A percentile compares a stretch with the other conserved stretches of the same genome.
Evolutionary conservation across 2,113 vertebrate species (phyloP).

Genomic region (Channa maculata): DNA sequence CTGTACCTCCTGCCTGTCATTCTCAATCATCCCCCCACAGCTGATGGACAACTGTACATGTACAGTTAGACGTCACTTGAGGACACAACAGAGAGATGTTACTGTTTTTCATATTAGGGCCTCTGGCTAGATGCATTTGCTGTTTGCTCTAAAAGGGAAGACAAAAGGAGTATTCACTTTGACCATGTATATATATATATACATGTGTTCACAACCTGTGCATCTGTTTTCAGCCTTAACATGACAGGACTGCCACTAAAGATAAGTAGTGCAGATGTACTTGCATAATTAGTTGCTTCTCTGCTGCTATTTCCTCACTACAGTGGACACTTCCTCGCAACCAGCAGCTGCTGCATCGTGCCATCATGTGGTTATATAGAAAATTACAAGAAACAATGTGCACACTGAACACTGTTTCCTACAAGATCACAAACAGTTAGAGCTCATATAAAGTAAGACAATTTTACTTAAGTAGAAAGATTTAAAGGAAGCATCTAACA

Average conservation of each 20-base stretch:
- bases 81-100: neutral
- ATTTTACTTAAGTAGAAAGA: too few species aligned
- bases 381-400: neutral
- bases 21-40: conserved; percentile 19
- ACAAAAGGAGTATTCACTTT: neutral
- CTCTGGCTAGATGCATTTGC: neutral
- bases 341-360: conserved; percentile 23
- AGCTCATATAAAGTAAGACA: neutral
- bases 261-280: conserved; percentile 27
- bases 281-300: neutral
- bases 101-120: neutral
- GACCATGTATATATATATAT: neutral
- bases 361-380: conserved; percentile 52
- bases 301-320: conserved; percentile 11
- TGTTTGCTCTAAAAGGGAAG: neutral
- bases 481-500: neutral
- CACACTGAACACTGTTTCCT: too few species aligned
- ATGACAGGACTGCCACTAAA: neutral
- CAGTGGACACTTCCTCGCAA: neutral
- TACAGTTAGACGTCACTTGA: conserved; percentile 28
- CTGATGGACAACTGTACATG: conserved; percentile 17
- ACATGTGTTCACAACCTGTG: too few species aligned
- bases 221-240: neutral
- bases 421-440: rapidly evolving
- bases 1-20: conserved; percentile 24